Evolutionary conservation across 2,888 invertebrate genomes (phyloP), one percentile per base, ranked within the genome.

Genomic region (Clunio marinus): DNA sequence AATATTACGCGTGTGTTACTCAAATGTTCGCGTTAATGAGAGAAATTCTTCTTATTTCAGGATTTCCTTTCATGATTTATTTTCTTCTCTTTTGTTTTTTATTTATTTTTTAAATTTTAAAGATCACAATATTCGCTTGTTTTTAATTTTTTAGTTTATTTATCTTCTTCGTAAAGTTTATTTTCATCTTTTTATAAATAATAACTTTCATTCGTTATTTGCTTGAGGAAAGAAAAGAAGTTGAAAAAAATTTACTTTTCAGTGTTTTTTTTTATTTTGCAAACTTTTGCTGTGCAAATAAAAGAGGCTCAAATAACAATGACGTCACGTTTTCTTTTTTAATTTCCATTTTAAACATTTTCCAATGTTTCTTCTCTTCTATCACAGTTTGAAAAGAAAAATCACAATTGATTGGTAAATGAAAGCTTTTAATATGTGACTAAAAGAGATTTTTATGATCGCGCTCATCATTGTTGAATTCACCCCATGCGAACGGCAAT

Each of bases 101-200:
- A n/a, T n/a, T 22, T 46, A 45, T 45, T 45, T 63, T 63, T 63
- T 63, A 41, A 59, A 59, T 35, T 59, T 25, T 35, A 17, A 59
- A 59, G 35, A 59, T 59, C 59, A 59, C 59, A 59, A 35, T 59
- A 59, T 59, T 59, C 35, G 59, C 59, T 59, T 57, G 57, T 57
- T 58, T 58, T 58, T 24, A 59, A 27, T 59, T 28, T n/a, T 15
- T 45, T 45, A 8, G 24, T 27, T 59, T 59, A 41, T 24, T 32
- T 66, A 3, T 51, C n/a, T 22, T 51, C 51, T 5, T 41, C 41
- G 41, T 41, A 15, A 15, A 41, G 41, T 41, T 60, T 17, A 27
- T 32, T 60, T 58, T 45, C n/a, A 60, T n/a, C 22, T 55, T 55
- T 32, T 20, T 22, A 55, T 63, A 63, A 63, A 63, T 63, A 41